Percentiles rank a stretch among this genome's conserved stretches.
Conservation (phyloP, 2,888 invertebrate species). For the Bembecia ichneumoniformis region DNA sequence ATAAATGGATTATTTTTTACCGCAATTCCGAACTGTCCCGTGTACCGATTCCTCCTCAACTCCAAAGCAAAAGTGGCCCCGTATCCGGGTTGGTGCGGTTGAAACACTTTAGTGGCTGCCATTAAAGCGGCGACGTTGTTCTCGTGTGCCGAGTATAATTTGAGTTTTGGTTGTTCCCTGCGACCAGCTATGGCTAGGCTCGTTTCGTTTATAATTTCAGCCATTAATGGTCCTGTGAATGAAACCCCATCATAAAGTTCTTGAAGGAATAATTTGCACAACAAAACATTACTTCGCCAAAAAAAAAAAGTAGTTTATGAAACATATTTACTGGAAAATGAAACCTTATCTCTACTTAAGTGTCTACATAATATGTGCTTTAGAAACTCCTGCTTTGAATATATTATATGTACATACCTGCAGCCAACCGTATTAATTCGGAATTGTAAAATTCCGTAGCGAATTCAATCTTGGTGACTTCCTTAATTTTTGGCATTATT, state of each 20-base stretch:
- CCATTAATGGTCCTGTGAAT: slow-evolving; percentile 55
- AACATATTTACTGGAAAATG: too few relatives aligned
- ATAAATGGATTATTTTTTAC: slow-evolving; percentile 28
- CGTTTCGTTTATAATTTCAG: slow-evolving; percentile 63
- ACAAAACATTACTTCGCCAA: too few relatives aligned
- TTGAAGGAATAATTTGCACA: too few relatives aligned
- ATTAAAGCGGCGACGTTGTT: slow-evolving; percentile 75
- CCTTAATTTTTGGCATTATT: slow-evolving; percentile 52
- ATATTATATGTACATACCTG: slow-evolving; percentile 35
- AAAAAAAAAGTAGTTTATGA: too few relatives aligned
- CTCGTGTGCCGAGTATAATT: slow-evolving; percentile 75
- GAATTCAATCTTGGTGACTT: slow-evolving; percentile 60
- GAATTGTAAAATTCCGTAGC: slow-evolving; percentile 40
- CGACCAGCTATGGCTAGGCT: slow-evolving; percentile 47
- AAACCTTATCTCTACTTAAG: too few relatives aligned
- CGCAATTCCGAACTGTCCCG: slow-evolving; percentile 50
- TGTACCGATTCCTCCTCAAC: slow-evolving; percentile 39
- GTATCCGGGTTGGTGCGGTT: slow-evolving; percentile 72
- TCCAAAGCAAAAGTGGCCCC: slow-evolving; percentile 70
- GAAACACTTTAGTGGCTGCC: slow-evolving; percentile 66
- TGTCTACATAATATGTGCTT: background rate
- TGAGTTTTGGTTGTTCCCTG: slow-evolving; percentile 45
- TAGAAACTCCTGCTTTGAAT: slow-evolving; percentile 1
- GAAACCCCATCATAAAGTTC: too few relatives aligned
- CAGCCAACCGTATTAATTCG: slow-evolving; percentile 42